A percentile compares a stretch with the other conserved stretches of the same genome.
Conservation (phyloP, 1,140 invertebrate species). For the Phthorimaea operculella region DNA sequence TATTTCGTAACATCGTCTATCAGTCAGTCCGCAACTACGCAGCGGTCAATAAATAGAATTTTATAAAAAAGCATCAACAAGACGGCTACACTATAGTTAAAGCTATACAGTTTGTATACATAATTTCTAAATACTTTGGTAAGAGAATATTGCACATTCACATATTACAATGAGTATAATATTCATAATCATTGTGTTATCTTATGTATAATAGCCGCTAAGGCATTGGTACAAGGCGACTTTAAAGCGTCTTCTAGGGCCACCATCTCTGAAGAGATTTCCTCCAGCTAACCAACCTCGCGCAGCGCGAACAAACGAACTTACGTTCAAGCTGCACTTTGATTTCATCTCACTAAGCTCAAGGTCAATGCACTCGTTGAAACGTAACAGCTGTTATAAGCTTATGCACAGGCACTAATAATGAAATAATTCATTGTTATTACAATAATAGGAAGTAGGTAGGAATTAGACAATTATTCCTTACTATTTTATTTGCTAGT, state of each 20-base stretch:
- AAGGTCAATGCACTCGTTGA: too few species aligned
- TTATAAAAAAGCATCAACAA: constrained; percentile 66
- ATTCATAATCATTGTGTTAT: constrained; percentile 16
- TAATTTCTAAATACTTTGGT: constrained; percentile 59
- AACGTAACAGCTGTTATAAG: too few species aligned
- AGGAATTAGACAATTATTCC: too few species aligned
- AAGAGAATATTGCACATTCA: constrained; percentile 62
- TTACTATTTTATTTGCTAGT: too few species aligned
- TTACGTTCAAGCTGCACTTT: too few species aligned
- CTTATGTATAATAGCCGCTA: constrained; percentile 31
- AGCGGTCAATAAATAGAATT: constrained; percentile 63
- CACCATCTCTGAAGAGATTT: constrained; percentile 2
- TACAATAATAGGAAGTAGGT: too few species aligned
- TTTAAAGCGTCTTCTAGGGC: constrained; percentile 26
- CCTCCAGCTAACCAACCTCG: too few species aligned
- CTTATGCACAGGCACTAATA: too few species aligned
- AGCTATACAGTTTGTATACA: constrained; percentile 64
- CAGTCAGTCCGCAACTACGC: constrained; percentile 59
- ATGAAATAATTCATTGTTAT: too few species aligned
- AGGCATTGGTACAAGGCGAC: constrained; percentile 49
- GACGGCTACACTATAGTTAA: constrained; percentile 63
- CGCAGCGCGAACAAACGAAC: too few species aligned
- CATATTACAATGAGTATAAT: constrained; percentile 25
- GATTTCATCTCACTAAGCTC: too few species aligned
- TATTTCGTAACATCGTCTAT: constrained; percentile 57